These are phyloP conservation scores for Gymnobelideus leadbeateri DNA, from an alignment of 2,113 vertebrate species.

Conservation along the genomic window DNA sequence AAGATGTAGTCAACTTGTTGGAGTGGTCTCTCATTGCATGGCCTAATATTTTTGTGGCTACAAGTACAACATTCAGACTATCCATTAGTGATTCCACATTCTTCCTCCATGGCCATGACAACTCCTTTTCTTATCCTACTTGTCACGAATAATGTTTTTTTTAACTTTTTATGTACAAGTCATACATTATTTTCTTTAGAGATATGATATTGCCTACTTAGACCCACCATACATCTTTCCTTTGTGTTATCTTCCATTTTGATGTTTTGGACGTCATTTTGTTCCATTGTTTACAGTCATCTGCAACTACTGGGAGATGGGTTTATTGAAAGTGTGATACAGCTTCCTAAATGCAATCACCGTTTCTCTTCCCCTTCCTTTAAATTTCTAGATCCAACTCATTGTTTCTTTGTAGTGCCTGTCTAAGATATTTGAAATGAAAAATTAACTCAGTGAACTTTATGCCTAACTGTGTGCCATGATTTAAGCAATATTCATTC, in stretches of 20 bases:
- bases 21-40: background rate
- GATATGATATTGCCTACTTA: background rate
- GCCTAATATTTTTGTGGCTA: background rate
- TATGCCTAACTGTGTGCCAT: background rate
- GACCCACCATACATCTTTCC: background rate
- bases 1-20: background rate
- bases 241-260: background rate
- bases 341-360: background rate
- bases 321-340: background rate
- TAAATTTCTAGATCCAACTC: background rate
- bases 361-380: background rate
- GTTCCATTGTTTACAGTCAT: background rate
- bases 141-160: background rate
- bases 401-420: background rate
- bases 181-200: background rate
- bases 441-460: background rate
- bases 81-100: background rate
- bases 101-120: background rate
- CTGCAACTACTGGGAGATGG: background rate
- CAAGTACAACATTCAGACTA: background rate
- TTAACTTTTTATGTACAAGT: background rate
- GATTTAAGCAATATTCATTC: background rate
- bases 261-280: background rate
- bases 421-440: background rate
- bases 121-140: background rate